A percentile compares a stretch with the other conserved stretches of the same genome.
Evolutionary conservation across 1,140 invertebrate species (phyloP).

Genomic region (Gyrodactylus bullatarudis): DNA sequence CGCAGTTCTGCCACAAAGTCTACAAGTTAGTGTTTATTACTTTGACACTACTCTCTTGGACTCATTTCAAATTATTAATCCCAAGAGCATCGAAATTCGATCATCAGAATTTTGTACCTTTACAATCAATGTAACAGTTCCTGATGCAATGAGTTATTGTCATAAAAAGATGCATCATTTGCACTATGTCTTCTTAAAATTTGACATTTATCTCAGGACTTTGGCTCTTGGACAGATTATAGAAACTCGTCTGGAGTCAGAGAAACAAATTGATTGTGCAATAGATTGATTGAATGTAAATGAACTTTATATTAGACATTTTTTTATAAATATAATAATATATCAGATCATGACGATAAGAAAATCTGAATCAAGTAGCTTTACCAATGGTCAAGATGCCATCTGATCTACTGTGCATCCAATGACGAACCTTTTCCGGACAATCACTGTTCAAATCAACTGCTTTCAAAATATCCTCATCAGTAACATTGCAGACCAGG

Average conservation of each 20-base stretch:
- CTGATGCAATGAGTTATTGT: neutral
- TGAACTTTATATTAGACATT: neutral
- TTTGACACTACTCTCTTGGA: neutral
- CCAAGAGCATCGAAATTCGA: neutral
- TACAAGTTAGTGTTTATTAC: neutral
- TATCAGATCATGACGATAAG: too few species aligned
- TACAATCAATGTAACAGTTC: neutral
- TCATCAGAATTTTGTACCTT: neutral
- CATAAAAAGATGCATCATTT: neutral
- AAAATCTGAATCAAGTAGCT: neutral
- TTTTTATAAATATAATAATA: too few species aligned
- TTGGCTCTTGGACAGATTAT: neutral
- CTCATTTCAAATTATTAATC: neutral
- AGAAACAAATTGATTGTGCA: neutral
- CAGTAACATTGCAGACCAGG: neutral
- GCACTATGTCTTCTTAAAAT: neutral
- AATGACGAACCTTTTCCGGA: neutral
- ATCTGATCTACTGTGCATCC: neutral
- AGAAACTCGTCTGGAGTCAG: neutral
- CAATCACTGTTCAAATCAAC: neutral
- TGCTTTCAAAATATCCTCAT: neutral
- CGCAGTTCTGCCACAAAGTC: neutral
- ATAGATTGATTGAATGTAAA: neutral
- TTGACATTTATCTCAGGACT: neutral
- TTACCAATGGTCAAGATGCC: neutral